A percentile compares a stretch with the other conserved stretches of the same genome.
Evolutionary conservation across 2,888 invertebrate species (phyloP).

Genomic region (Bombylius discolor): DNA sequence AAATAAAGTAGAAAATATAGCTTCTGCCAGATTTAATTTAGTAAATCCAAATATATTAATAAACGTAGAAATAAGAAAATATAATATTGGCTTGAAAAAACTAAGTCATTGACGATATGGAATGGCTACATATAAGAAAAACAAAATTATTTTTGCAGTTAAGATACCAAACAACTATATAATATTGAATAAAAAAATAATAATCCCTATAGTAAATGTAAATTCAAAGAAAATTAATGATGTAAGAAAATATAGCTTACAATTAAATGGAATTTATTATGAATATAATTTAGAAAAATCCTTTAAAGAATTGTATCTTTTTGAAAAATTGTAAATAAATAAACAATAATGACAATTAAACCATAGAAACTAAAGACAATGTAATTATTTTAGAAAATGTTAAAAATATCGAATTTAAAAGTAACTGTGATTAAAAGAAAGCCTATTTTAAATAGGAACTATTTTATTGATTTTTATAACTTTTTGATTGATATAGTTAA

Average conservation of each 20-base stretch:
- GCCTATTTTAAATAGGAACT: background rate
- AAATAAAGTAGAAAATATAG: background rate
- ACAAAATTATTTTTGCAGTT: background rate
- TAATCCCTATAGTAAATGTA: background rate
- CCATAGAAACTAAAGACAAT: background rate
- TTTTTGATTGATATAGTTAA: background rate
- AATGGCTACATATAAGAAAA: background rate
- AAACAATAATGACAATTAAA: background rate
- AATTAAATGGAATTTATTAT: no score
- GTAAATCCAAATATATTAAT: background rate
- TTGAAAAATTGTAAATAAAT: background rate
- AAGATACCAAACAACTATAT: background rate
- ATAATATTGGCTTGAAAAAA: background rate
- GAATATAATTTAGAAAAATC: no score
- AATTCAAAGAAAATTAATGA: no score
- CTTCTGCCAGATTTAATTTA: background rate
- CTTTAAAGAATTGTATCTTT: background rate
- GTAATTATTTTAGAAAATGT: background rate
- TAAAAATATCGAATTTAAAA: background rate
- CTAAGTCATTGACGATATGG: background rate
- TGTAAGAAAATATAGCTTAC: no score
- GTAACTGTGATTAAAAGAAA: background rate
- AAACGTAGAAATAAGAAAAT: background rate
- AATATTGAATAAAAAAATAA: no score
- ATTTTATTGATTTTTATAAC: background rate